Evolutionary conservation across 1,140 invertebrate species (phyloP), one percentile per base, ranked within the genome.

Genomic region (Dryas iulia): DNA sequence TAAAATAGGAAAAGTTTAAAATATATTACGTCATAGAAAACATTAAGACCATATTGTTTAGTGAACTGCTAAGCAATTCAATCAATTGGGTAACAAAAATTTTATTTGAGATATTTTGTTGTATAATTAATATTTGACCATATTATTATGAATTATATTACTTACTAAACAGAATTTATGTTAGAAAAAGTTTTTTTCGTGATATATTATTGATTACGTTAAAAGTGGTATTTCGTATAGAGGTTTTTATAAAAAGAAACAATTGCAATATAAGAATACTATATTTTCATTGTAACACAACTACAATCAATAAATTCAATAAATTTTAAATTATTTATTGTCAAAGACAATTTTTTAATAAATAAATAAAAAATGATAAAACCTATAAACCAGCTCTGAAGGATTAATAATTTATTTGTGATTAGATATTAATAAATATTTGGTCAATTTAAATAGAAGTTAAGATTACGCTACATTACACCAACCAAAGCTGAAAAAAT

Each of bases 1-100:
- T 47, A 14, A 14, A 8, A 8, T 21, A 47, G 3, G 39, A 47
- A 47, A 21, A 47, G 39, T 14, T 47, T 47, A 21, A 47, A 47
- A 47, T 47, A 47, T 21, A 18, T 47, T 21, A 47, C 39, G 8
- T 47, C 39, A 21, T 28, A 28, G 6, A 28, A 28, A 31, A 7
- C 10, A 8, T 68, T 64, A 30, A 28, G n/a, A 35, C 2, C 14
- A 66, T n/a, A n/a, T n/a, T n/a, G n/a, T n/a, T n/a, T n/a, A n/a
- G n/a, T n/a, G n/a, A n/a, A n/a, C n/a, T n/a, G n/a, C n/a, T n/a
- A n/a, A n/a, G n/a, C n/a, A n/a, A n/a, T n/a, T n/a, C n/a, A n/a
- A n/a, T n/a, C n/a, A n/a, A n/a, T n/a, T n/a, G n/a, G n/a, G n/a
- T n/a, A n/a, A n/a, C n/a, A n/a, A n/a, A n/a, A n/a, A n/a, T n/a